A percentile compares a stretch with the other conserved stretches of the same genome.
Conservation (phyloP, 2,113 vertebrate species). For the Caloenas nicobarica region DNA sequence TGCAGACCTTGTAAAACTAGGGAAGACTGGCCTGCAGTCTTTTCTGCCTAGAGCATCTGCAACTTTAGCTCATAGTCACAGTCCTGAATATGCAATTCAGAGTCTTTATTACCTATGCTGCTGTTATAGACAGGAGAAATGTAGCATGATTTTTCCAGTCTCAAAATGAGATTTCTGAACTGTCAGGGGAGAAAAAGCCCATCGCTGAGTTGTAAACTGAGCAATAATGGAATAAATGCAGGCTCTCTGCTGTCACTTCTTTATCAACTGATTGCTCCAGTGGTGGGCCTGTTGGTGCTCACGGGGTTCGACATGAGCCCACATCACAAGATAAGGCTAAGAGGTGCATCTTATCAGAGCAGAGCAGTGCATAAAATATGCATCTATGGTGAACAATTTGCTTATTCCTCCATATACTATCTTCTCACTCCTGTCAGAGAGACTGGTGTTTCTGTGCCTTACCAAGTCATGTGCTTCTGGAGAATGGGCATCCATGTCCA, state of each 20-base stretch:
- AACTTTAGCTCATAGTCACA: neutral
- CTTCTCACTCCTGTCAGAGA: neutral
- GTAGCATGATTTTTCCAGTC: neutral
- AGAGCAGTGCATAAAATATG: neutral
- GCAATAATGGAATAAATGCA: neutral
- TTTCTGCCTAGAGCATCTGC: neutral
- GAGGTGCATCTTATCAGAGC: neutral
- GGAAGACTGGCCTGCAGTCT: neutral
- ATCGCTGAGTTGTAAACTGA: neutral
- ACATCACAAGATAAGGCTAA: neutral
- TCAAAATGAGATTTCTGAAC: neutral
- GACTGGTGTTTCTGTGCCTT: neutral
- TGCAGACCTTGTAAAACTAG: constrained; percentile 9
- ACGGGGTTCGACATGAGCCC: neutral
- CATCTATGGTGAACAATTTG: neutral
- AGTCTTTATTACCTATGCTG: constrained; percentile 19
- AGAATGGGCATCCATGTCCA: neutral
- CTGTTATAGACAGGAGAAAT: neutral
- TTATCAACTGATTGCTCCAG: neutral
- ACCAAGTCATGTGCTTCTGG: neutral
- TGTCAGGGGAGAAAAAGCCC: neutral
- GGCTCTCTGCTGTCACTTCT: neutral
- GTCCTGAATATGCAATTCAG: neutral
- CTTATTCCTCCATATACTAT: neutral
- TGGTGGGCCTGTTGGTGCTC: neutral